Conservation (phyloP, 2,113 vertebrate genomes). For the Furnarius figulus region DNA sequence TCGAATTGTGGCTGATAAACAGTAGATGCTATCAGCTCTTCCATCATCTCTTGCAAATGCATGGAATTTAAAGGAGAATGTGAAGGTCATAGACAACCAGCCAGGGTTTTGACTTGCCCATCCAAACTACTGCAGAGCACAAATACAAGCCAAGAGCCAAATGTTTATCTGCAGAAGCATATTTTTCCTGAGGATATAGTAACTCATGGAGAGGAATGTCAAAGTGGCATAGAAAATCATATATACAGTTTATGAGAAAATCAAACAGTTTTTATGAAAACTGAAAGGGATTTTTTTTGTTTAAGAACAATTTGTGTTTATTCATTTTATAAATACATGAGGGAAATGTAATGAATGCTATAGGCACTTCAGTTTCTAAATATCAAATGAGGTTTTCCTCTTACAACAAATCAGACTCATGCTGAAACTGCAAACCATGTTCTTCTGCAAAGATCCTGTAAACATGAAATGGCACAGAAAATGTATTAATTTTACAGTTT, state of each 20-base stretch:
- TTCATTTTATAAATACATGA: not conserved
- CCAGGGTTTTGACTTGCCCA: not conserved
- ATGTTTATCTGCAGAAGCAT: constrained; percentile 33
- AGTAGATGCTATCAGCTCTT: not conserved
- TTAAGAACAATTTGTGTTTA: not conserved
- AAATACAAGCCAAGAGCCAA: not conserved
- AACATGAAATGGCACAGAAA: not conserved
- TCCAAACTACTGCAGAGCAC: not conserved
- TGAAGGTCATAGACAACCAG: not conserved
- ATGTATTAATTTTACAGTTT: not conserved
- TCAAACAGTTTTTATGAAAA: not conserved
- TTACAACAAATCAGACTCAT: not conserved
- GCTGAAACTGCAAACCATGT: not conserved
- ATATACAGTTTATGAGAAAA: not conserved
- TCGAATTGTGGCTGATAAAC: not conserved
- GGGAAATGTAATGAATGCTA: not conserved
- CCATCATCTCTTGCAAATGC: not conserved
- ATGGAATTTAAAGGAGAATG: constrained; percentile 19
- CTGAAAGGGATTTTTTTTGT: not conserved
- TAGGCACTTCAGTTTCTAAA: not conserved
- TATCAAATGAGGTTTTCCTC: not conserved
- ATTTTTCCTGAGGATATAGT: constrained; percentile 9
- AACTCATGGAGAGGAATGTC: not conserved
- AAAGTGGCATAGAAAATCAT: not conserved
- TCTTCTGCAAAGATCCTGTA: not conserved